Base-by-base conservation (phyloP, 2,888 invertebrate genomes). In the Eupithecia subumbrata region DNA sequence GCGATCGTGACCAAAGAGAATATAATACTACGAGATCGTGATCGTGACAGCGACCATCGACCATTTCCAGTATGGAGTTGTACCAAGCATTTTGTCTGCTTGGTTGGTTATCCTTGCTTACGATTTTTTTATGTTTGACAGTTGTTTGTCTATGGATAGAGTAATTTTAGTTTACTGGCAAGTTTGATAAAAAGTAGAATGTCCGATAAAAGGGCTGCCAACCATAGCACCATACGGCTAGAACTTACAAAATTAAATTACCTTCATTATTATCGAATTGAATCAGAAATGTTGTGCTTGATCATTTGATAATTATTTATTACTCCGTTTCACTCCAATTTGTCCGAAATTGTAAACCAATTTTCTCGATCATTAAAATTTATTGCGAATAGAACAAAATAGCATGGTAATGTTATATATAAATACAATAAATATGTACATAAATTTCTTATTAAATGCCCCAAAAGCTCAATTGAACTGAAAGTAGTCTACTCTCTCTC, bases 201-300 rank as follows among this genome's bases (percentile, higher is more conserved):
- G 89, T 67, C 37, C 66, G 86, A 89, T 90, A 89, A 89, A 88
- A 89, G 90, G 91, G 92, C 91, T n/a, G 37, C 66, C 66, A 67
- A 67, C 66, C 22, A 40, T 37, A 11, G 12, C 5, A 67, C n/a
- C n/a, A 37, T 40, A 37, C n/a, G 11, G 66, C 66, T 67, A 37
- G 12, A 34, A 40, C 14, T 67, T 0, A n/a, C 22, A 40, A 40
- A 56, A 56, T 5, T 18, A 8, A 9, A n/a, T n/a, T 11, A 3
- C 11, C 9, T n/a, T 22, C 22, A 52, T 48, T 48, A n/a, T 52
- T 52, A 48, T 18, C 18, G 18, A 14, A 5, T 48, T 48, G 18
- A n/a, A n/a, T n/a, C 52, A 52, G 2, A n/a, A 16, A 52, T 52
- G 16, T 52, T 52, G 8, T 52, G 5, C n/a, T n/a, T n/a, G n/a